phyloP scores from a whole-genome alignment of 2,113 vertebrate species.

The Chionis minor region DNA sequence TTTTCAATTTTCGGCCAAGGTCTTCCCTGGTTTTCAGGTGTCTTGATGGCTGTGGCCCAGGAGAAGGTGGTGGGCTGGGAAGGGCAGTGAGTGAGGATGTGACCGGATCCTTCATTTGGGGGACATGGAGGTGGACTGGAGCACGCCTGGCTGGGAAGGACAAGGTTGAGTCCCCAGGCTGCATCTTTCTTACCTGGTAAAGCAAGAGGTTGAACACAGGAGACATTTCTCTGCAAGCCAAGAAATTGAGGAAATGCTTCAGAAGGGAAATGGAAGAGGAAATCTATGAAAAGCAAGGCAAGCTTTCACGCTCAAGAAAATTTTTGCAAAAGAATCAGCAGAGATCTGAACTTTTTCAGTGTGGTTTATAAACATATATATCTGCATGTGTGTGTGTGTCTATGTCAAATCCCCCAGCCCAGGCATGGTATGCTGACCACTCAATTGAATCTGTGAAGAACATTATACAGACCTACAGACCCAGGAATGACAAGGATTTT shows the following conservation, averaged over 20 bases:
- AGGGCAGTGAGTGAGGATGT: not conserved
- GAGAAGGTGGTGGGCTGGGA: not conserved
- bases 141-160: not conserved
- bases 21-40: not conserved
- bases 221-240: not conserved
- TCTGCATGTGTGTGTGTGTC: not conserved
- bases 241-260: not conserved
- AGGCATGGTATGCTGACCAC: constrained; percentile 32
- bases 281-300: not conserved
- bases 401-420: constrained; percentile 17
- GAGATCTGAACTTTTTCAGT: not conserved
- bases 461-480: constrained; percentile 65
- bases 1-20: not conserved
- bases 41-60: not conserved
- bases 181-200: not conserved
- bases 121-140: not conserved
- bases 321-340: not conserved
- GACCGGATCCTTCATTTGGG: not conserved
- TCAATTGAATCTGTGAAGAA: constrained; percentile 49
- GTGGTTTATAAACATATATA: not conserved
- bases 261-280: not conserved
- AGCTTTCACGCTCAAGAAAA: not conserved
- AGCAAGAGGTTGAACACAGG: not conserved
- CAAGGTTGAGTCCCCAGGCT: not conserved
- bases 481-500: constrained; percentile 66